phyloP scores from a whole-genome alignment of 2,797 vertebrate species.

The Acanthurus tractus region DNA sequence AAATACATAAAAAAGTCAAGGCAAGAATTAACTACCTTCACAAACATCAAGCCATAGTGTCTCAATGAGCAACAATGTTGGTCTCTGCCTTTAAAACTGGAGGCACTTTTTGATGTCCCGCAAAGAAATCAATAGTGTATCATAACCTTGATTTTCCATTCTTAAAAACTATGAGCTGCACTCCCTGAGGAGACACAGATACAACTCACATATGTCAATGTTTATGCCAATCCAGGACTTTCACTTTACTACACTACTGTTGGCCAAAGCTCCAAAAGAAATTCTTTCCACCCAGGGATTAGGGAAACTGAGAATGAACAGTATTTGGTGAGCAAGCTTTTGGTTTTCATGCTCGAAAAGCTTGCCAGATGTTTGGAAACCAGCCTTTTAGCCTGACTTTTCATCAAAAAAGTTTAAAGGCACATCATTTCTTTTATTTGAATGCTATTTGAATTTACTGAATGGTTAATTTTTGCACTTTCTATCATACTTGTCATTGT shows the following conservation, averaged over 20 bases:
- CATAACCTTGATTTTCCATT: slow-evolving; percentile 26
- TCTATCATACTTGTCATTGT: no score
- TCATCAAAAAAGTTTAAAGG: no score
- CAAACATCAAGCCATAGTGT: not conserved
- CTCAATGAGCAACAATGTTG: slow-evolving; percentile 9
- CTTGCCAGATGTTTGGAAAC: not conserved
- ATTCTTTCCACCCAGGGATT: slow-evolving; percentile 28
- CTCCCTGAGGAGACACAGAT: not conserved
- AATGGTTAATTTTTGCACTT: no score
- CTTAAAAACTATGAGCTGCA: not conserved
- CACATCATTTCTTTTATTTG: no score
- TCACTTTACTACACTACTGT: slow-evolving; percentile 3
- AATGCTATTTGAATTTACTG: no score
- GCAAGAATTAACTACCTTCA: slow-evolving; percentile 1
- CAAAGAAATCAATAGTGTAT: slow-evolving; percentile 53
- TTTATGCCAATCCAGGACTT: slow-evolving; percentile 28
- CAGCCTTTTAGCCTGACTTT: not conserved
- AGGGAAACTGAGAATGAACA: slow-evolving; percentile 24
- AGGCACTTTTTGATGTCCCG: slow-evolving; percentile 26
- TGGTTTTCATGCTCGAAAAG: slow-evolving; percentile 5
- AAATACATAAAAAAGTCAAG: slow-evolving; percentile 12
- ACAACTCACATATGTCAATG: slow-evolving; percentile 30
- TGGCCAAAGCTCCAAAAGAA: slow-evolving; percentile 11
- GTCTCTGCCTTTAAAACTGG: slow-evolving; percentile 33
- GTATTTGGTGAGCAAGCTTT: slow-evolving; percentile 8